These are phyloP conservation scores for Drosophila funebris DNA, from an alignment of 1,140 invertebrate genomes.

Conservation along the genomic window DNA sequence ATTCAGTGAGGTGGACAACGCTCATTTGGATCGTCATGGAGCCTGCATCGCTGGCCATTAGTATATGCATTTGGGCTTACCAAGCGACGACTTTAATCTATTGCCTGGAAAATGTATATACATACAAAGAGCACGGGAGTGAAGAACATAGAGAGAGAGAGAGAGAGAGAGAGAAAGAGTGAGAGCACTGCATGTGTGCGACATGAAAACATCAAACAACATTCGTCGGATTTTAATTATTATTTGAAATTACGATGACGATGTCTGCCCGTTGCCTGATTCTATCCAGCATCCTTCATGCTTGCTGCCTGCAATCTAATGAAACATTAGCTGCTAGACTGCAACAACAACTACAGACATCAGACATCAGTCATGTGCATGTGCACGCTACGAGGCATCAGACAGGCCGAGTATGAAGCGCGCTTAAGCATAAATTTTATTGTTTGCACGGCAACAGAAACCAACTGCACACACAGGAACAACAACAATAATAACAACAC, in stretches of 20 bases:
- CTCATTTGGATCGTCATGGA: slow-evolving; percentile 43
- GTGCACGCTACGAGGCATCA: too few species aligned
- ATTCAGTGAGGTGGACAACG: slow-evolving; percentile 17
- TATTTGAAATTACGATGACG: slow-evolving; percentile 58
- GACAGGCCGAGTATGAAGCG: slow-evolving; percentile 10
- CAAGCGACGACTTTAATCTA: slow-evolving; percentile 50
- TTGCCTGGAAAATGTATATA: slow-evolving; percentile 34
- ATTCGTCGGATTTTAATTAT: slow-evolving; percentile 60
- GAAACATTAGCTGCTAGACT: slow-evolving; percentile 47
- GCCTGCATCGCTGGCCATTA: slow-evolving; percentile 37
- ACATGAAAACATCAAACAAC: slow-evolving; percentile 61
- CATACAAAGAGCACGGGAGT: not conserved
- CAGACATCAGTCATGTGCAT: slow-evolving; percentile 28
- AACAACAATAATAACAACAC: not conserved
- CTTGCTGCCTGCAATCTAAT: slow-evolving; percentile 35
- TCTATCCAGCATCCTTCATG: not conserved
- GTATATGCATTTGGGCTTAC: slow-evolving; percentile 43
- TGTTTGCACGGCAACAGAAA: slow-evolving; percentile 38
- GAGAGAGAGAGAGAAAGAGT: not conserved
- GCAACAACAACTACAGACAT: slow-evolving; percentile 14
- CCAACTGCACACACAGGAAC: not conserved
- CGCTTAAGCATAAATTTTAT: slow-evolving; percentile 52
- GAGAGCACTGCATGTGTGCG: slow-evolving; percentile 1
- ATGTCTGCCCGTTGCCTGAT: slow-evolving; percentile 2
- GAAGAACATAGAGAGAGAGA: not conserved